phyloP scores from a whole-genome alignment of 2,113 vertebrate species.

The Hippocampus abdominalis region DNA sequence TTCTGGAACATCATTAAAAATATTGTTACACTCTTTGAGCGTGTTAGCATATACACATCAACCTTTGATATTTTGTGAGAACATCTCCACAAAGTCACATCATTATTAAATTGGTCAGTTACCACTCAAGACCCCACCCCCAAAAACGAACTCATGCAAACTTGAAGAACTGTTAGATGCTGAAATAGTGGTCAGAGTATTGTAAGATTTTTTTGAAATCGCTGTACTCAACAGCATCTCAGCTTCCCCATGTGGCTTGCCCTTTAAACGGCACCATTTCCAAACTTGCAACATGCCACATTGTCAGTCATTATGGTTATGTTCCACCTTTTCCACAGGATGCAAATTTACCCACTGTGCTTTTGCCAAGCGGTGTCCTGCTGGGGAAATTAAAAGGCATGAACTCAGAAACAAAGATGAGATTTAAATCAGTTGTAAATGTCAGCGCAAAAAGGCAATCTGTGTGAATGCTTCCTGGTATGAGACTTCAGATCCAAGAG shows the following conservation, averaged over 20 bases:
- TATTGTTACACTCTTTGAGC: neutral
- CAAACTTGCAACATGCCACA: slow-evolving; percentile 33
- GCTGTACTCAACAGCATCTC: slow-evolving; percentile 40
- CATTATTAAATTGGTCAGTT: slow-evolving; percentile 33
- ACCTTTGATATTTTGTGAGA: neutral
- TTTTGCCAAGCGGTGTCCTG: slow-evolving; percentile 39
- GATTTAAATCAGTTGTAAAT: neutral
- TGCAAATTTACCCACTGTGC: slow-evolving; percentile 43
- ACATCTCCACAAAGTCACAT: neutral
- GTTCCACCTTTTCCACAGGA: neutral
- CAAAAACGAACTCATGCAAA: slow-evolving; percentile 1
- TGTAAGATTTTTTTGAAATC: slow-evolving; percentile 50
- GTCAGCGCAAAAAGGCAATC: neutral
- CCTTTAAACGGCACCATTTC: slow-evolving; percentile 18
- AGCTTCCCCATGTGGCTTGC: slow-evolving; percentile 39
- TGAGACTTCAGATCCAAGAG: neutral
- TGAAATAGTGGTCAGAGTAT: slow-evolving; percentile 20
- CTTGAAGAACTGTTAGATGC: slow-evolving; percentile 59
- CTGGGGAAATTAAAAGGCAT: slow-evolving; percentile 13
- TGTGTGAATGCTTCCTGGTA: neutral
- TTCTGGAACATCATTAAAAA: neutral
- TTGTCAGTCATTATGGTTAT: slow-evolving; percentile 16
- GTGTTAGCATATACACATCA: no score
- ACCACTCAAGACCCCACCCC: neutral
- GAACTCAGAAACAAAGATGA: neutral